Conservation (phyloP, 1,140 invertebrate species). For the Apocrypta bakeri region DNA sequence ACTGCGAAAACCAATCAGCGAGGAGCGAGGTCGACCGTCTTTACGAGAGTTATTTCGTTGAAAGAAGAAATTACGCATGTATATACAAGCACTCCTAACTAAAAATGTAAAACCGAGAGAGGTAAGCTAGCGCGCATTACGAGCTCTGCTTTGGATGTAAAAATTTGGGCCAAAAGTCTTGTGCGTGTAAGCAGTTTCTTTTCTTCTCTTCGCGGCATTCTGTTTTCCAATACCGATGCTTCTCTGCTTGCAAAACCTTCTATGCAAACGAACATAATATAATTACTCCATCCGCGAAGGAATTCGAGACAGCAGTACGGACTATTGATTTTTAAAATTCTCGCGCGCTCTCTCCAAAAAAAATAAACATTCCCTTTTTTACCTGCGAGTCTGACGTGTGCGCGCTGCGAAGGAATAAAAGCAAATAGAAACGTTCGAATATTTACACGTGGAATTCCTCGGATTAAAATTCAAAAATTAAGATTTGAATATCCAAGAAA, state of each 20-base stretch:
- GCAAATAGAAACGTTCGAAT: background rate
- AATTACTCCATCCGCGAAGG: background rate
- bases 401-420: background rate
- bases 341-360: background rate
- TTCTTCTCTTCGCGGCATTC: background rate
- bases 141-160: background rate
- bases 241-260: no score
- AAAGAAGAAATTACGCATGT: slow-evolving; percentile 48
- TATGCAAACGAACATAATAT: background rate
- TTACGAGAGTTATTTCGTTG: slow-evolving; percentile 55
- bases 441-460: background rate
- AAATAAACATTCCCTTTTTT: background rate
- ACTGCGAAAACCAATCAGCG: slow-evolving; percentile 57
- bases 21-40: slow-evolving; percentile 51
- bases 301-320: background rate
- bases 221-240: no score
- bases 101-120: background rate
- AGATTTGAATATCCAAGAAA: background rate
- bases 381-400: background rate
- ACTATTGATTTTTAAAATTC: background rate
- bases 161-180: slow-evolving; percentile 27
- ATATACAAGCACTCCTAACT: background rate
- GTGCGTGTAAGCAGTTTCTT: background rate
- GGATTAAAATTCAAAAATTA: background rate
- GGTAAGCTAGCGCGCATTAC: slow-evolving; percentile 26